Evolutionary conservation across 2,113 vertebrate species (phyloP), one percentile per base, ranked within the genome.

Genomic region (Egretta garzetta): DNA sequence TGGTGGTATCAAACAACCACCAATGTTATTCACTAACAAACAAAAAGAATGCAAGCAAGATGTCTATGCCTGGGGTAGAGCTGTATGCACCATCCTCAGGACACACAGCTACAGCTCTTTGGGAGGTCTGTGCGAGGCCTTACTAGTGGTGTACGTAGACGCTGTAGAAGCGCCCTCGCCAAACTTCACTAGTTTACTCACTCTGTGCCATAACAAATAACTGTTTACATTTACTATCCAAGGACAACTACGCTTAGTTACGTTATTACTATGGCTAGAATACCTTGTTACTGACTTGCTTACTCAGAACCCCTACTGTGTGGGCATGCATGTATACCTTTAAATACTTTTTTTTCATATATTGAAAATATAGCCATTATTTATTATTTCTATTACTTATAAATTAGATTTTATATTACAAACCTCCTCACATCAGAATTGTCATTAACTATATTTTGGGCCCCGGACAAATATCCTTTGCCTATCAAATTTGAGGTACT

Each of bases 31-130:
- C n/a, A 20, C 11, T 49, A 24, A 30, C 35, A 53, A 11, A 7
- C 0, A 0, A 62, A 53, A 9, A 27, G 45, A 20, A 8, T 24
- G 5, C 17, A 13, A 14, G 13, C 2, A 12, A 66, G 12, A 20
- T 33, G 35, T 8, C 37, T 23, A 4, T 10, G 8, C 35, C 62
- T 27, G 21, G 16, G 30, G 12, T 15, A 21, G 16, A 53, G 16
- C 18, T 19, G 10, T 16, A 30, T 1, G 0, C 22, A 41, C 30
- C 8, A 4, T 17, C 39, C 62, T 28, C 41, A 33, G 35, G 30
- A 41, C 18, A 33, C 12, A 14, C 12, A 41, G 32, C 16, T 49
- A 45, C 32, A 68, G 4, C 14, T 32, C 21, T 56, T 22, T 10
- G 3, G 28, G 28, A 90, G 17, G 21, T 18, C n/a, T 89, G 13